These are phyloP conservation scores for Cetonia aurata DNA, from an alignment of 2,888 invertebrate genomes.

Conservation along the genomic window DNA sequence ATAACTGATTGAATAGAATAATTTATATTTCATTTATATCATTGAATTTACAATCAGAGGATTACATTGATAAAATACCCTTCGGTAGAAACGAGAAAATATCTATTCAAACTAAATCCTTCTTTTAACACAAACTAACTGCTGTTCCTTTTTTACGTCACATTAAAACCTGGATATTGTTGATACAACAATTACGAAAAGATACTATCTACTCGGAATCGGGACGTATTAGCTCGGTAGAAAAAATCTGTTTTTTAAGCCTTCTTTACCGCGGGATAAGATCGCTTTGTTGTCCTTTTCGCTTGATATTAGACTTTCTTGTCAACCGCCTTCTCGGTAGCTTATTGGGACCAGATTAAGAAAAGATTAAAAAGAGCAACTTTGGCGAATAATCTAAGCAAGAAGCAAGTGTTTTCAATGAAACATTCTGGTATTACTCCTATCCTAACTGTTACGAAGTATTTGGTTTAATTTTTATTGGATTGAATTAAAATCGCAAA, in stretches of 20 bases:
- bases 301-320: background rate
- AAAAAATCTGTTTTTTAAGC: constrained; percentile 7
- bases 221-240: background rate
- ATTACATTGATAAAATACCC: no score
- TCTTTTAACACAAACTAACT: no score
- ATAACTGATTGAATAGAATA: no score
- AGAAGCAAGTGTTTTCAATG: background rate
- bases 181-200: no score
- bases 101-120: no score
- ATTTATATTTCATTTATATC: no score
- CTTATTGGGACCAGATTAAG: constrained; percentile 7
- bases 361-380: background rate
- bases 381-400: background rate
- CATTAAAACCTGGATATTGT: no score
- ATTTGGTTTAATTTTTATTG: background rate
- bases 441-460: background rate
- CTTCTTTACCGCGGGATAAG: background rate
- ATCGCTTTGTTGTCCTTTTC: constrained; percentile 7
- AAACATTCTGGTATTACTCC: background rate
- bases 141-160: no score
- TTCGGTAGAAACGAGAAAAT: no score
- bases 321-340: constrained; percentile 2
- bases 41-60: no score
- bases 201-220: no score
- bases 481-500: background rate